Conservation (phyloP, 1,140 invertebrate genomes). For the Papilio xuthus region DNA sequence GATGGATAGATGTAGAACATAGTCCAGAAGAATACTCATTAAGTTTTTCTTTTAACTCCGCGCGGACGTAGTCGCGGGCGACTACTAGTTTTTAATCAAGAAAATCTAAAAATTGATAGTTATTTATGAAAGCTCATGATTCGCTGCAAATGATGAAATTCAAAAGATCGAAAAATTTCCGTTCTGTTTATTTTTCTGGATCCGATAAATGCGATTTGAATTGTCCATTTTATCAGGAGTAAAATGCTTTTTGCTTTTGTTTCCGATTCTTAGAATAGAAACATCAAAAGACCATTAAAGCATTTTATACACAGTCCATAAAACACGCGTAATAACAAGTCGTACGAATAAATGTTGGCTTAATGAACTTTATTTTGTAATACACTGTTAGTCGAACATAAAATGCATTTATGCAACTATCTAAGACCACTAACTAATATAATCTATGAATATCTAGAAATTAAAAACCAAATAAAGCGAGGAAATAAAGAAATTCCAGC, state of each 20-base stretch:
- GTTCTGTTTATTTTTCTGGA: conserved; percentile 21
- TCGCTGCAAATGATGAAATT: not conserved
- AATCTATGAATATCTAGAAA: too few species aligned
- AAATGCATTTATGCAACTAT: not conserved
- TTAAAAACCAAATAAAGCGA: too few species aligned
- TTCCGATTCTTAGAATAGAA: conserved; percentile 32
- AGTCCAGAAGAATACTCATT: too few species aligned
- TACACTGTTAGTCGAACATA: not conserved
- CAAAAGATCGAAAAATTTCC: conserved; percentile 14
- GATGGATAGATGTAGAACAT: too few species aligned
- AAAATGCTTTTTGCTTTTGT: not conserved
- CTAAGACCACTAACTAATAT: not conserved
- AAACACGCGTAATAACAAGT: conserved; percentile 29
- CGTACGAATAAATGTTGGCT: not conserved
- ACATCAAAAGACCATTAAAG: conserved; percentile 36
- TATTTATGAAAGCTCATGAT: not conserved
- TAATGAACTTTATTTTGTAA: conserved; percentile 13
- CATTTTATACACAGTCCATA: conserved; percentile 27
- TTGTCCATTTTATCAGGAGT: conserved; percentile 5
- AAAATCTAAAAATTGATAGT: too few species aligned
- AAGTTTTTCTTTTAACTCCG: too few species aligned
- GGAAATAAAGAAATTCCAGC: not conserved
- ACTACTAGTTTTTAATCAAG: too few species aligned
- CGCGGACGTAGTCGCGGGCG: too few species aligned
- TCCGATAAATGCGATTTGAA: conserved; percentile 26